phyloP scores from a whole-genome alignment of 2,888 invertebrate genomes.

The Ornithoptera priamus region DNA sequence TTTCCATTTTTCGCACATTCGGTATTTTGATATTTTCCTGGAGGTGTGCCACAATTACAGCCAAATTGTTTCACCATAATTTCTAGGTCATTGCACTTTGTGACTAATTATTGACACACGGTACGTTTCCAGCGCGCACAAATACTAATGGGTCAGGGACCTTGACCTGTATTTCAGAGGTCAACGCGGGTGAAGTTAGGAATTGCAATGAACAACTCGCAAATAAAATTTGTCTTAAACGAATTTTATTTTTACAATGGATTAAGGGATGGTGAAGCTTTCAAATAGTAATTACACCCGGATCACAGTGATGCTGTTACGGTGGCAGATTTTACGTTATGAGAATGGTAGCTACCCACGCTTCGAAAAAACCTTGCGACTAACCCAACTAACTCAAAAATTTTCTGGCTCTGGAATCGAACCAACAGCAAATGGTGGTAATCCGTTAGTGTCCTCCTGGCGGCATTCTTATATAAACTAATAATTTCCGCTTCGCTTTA shows the following conservation, averaged over 20 bases:
- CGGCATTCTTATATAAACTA: too few species aligned
- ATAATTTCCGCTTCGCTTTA: too few species aligned
- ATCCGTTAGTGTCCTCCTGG: too few species aligned
- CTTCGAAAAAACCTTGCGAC: too few species aligned
- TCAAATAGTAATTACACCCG: too few species aligned
- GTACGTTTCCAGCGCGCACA: conserved; percentile 19
- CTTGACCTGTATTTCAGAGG: conserved; percentile 30
- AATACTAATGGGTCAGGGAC: conserved; percentile 30
- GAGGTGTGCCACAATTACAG: conserved; percentile 21
- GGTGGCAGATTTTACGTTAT: too few species aligned
- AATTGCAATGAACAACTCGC: conserved; percentile 2
- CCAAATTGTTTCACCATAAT: conserved; percentile 24
- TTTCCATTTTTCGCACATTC: neutral
- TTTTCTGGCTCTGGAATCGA: too few species aligned
- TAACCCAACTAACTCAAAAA: too few species aligned
- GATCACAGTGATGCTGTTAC: too few species aligned
- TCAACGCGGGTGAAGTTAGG: conserved; percentile 12
- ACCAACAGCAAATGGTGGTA: too few species aligned
- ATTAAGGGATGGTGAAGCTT: too few species aligned
- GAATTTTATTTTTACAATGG: neutral
- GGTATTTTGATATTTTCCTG: conserved; percentile 17
- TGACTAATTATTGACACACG: conserved; percentile 27
- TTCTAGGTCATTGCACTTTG: conserved; percentile 28
- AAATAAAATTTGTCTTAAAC: neutral
- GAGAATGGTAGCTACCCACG: too few species aligned